Evolutionary conservation across 2,888 invertebrate genomes (phyloP), one percentile per base, ranked within the genome.

Genomic region (Geotrupes spiniger): DNA sequence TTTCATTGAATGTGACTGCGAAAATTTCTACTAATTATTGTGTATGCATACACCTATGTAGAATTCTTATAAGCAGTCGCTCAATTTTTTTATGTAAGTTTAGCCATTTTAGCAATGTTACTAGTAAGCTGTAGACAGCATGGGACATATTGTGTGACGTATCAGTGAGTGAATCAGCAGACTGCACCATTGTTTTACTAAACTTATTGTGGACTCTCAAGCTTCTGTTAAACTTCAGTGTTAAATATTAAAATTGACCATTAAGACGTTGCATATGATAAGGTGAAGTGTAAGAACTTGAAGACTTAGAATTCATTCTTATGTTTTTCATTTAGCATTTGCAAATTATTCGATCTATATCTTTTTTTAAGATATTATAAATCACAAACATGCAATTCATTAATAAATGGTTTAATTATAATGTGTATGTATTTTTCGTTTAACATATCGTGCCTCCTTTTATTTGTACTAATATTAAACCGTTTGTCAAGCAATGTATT

Each of bases 381-480:
- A 50, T 44, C 49, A 40, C 48, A 47, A 52, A 48, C 54, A 63
- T 62, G 62, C 62, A 57, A 56, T 63, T 63, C 62, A 62, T 57
- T 60, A 63, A 63, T 68, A 66, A 65, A 66, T 67, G 67, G 64
- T 66, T 67, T 67, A 65, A 63, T 63, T 66, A 65, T 52, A 52
- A 46, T 33, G 6, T 41, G 45, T 43, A 50, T 52, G 54, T 47
- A 49, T 17, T 58, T 50, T 42, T 42, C 17, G 8, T 38, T 33
- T 14, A 6, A 15, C 11, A 33, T 14, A 14, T 33, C 2, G 8
- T 33, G n/a, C 10, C 14, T 11, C 21, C 3, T 21, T 21, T 6
- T 6, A 21, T 21, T 21, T 21, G 21, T 21, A 21, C 3, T 21
- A 21, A 21, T 4, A 21, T 4, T 21, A 21, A 21, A 21, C 6